Conservation (phyloP, 2,797 vertebrate species). For the Antennarius maculatus region DNA sequence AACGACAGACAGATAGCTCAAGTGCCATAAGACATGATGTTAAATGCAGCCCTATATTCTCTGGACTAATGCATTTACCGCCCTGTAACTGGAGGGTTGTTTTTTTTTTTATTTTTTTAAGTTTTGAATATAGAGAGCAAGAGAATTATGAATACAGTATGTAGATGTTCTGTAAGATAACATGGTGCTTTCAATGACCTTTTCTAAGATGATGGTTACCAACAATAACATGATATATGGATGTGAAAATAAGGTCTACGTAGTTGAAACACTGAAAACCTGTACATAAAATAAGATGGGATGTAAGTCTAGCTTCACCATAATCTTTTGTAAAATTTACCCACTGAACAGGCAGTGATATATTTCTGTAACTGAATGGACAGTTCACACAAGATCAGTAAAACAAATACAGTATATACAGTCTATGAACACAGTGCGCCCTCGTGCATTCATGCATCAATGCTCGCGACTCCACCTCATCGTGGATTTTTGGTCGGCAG, state of each 20-base stretch:
- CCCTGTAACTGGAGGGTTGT: conserved; percentile 41
- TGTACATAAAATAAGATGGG: conserved; percentile 68
- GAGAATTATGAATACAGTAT: not conserved
- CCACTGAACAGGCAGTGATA: conserved; percentile 41
- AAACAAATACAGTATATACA: no score
- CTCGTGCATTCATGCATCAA: no score
- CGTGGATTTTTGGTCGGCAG: no score
- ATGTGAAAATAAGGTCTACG: conserved; percentile 38
- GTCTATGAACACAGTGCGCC: no score
- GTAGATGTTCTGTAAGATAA: conserved; percentile 50
- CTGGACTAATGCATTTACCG: conserved; percentile 26
- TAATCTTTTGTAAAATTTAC: conserved; percentile 51
- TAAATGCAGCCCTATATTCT: conserved; percentile 13
- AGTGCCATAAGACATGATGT: conserved; percentile 6
- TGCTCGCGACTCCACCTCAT: no score
- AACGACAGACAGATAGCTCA: not conserved
- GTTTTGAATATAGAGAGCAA: conserved; percentile 51
- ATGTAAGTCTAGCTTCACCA: conserved; percentile 57
- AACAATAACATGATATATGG: conserved; percentile 21
- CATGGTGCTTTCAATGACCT: conserved; percentile 53
- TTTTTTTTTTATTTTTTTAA: conserved; percentile 27
- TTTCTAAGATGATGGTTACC: conserved; percentile 40
- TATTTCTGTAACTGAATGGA: conserved; percentile 43
- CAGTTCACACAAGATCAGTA: no score
- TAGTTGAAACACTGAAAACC: conserved; percentile 29